phyloP scores from a whole-genome alignment of 2,888 invertebrate genomes.

The Gnatocerus cornutus region DNA sequence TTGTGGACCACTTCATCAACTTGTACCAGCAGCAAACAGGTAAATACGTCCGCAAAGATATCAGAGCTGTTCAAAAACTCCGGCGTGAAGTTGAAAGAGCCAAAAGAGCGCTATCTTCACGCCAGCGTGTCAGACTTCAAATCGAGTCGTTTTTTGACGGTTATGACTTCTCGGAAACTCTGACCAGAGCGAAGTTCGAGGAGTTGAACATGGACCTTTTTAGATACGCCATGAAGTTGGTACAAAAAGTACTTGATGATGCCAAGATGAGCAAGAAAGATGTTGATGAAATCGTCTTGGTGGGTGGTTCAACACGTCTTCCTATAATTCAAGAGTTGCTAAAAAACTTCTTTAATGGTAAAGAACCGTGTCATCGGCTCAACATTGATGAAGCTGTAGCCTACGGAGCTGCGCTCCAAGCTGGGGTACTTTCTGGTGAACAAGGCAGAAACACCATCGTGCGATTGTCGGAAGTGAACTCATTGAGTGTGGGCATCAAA shows the following conservation, averaged over 20 bases:
- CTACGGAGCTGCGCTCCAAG: conserved; percentile 98
- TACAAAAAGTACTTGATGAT: conserved; percentile 97
- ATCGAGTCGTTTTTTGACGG: conserved; percentile 99
- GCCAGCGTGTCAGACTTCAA: conserved; percentile 97
- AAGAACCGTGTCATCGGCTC: conserved; percentile 98
- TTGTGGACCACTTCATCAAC: conserved; percentile 98
- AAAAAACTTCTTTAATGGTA: conserved; percentile 96
- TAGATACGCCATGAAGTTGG: conserved; percentile 95
- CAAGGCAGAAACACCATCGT: conserved; percentile 98
- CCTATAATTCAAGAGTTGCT: conserved; percentile 97
- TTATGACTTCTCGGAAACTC: conserved; percentile 97
- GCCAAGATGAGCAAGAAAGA: conserved; percentile 99
- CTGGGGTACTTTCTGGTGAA: conserved; percentile 97
- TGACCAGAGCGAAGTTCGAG: conserved; percentile 99
- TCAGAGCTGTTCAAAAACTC: conserved; percentile 95
- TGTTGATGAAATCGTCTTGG: conserved; percentile 98
- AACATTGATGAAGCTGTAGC: conserved; percentile 99
- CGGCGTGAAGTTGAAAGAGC: conserved; percentile 98
- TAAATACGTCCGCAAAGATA: conserved; percentile 95
- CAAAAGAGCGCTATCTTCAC: conserved; percentile 94
- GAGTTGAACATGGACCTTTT: conserved; percentile 96
- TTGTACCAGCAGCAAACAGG: conserved; percentile 99
- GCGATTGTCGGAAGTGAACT: conserved; percentile 97
- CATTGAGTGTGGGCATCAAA: conserved; percentile 99
- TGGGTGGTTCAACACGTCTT: conserved; percentile 99